phyloP scores from a whole-genome alignment of 2,797 vertebrate species.

The Triplophysa bombifrons region DNA sequence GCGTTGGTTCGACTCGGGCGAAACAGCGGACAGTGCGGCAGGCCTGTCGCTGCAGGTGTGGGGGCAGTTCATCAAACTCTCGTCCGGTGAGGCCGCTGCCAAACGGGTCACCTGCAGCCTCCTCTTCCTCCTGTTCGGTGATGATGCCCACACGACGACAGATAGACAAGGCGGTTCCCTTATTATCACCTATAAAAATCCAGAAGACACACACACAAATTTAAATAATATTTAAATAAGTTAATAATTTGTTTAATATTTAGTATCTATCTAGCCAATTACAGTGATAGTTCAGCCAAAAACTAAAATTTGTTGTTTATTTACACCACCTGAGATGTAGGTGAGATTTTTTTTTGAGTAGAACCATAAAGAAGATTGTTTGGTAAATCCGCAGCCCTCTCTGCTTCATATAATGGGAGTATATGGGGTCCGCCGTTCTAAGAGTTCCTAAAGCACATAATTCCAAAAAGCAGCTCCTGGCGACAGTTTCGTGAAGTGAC shows the following conservation, averaged over 20 bases:
- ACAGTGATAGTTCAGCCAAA: too few species aligned
- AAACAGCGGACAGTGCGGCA: conserved; percentile 74
- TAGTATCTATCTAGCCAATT: too few species aligned
- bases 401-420: too few species aligned
- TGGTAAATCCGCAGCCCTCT: too few species aligned
- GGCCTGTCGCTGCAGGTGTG: conserved; percentile 77
- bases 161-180: conserved; percentile 80
- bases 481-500: too few species aligned
- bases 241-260: background rate
- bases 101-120: conserved; percentile 59
- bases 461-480: too few species aligned
- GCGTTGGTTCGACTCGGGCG: conserved; percentile 79
- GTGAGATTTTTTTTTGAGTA: too few species aligned
- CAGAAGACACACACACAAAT: background rate
- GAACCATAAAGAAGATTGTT: too few species aligned
- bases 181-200: conserved; percentile 76
- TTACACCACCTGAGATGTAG: too few species aligned
- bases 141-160: conserved; percentile 82
- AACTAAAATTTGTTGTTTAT: too few species aligned
- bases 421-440: too few species aligned
- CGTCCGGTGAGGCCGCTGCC: conserved; percentile 75
- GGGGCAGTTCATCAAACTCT: conserved; percentile 81
- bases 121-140: conserved; percentile 80
- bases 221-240: background rate
- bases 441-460: too few species aligned